phyloP scores from a whole-genome alignment of 1,140 invertebrate species.

The Homarus americanus region DNA sequence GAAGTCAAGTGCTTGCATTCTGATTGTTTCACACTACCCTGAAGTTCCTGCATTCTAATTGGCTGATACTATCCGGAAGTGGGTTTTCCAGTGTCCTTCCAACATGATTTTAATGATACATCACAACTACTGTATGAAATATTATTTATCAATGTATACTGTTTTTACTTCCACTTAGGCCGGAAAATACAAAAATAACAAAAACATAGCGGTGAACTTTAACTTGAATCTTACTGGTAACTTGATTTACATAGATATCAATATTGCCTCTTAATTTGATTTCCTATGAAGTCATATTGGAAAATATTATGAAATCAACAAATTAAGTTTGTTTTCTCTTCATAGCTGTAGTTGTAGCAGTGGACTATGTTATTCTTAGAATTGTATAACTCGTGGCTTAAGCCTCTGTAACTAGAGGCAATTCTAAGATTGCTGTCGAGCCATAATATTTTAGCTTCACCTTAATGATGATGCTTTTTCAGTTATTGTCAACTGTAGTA shows the following conservation, averaged over 20 bases:
- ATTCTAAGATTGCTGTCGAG: neutral
- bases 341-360: neutral
- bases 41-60: neutral
- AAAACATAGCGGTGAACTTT: neutral
- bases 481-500: neutral
- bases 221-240: neutral
- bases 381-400: neutral
- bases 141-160: neutral
- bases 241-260: neutral
- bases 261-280: neutral
- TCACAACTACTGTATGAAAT: neutral
- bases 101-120: neutral
- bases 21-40: too few species aligned
- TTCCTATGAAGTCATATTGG: neutral
- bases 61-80: neutral
- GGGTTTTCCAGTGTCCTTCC: neutral
- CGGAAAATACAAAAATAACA: neutral
- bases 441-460: neutral
- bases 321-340: neutral
- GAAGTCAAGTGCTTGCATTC: neutral
- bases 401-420: neutral
- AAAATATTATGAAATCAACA: neutral
- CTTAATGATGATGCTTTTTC: neutral
- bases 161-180: neutral
- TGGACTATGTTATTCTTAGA: neutral